Conservation (phyloP, 2,888 invertebrate genomes). For the Drosophila robusta region DNA sequence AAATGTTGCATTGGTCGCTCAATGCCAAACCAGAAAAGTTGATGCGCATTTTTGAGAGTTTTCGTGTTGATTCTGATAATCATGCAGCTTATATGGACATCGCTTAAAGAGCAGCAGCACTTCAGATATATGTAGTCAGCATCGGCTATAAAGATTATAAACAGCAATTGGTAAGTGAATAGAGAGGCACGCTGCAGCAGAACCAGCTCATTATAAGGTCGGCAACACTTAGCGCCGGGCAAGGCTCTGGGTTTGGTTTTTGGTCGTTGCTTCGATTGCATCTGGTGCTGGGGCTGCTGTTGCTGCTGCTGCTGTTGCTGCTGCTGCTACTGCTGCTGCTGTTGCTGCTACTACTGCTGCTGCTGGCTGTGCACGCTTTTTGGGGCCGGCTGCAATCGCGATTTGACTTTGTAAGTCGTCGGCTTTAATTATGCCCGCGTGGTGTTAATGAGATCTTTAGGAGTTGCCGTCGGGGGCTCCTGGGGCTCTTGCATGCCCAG, state of each 20-base stretch:
- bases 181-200: conserved; percentile 35
- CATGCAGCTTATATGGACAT: background rate
- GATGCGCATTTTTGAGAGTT: conserved; percentile 42
- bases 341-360: conserved; percentile 11
- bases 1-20: conserved; percentile 59
- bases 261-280: conserved; percentile 68
- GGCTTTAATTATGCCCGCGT: conserved; percentile 83
- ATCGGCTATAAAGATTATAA: conserved; percentile 69
- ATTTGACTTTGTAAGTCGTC: conserved; percentile 80
- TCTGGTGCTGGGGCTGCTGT: conserved; percentile 44
- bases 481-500: conserved; percentile 30
- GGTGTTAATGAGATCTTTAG: conserved; percentile 84
- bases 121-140: conserved; percentile 26
- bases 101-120: background rate
- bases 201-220: conserved; percentile 66
- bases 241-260: conserved; percentile 7
- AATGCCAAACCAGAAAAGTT: conserved; percentile 46
- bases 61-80: conserved; percentile 13
- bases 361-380: conserved; percentile 59
- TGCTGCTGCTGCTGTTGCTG: conserved; percentile 19
- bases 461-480: conserved; percentile 51
- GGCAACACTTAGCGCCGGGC: conserved; percentile 75
- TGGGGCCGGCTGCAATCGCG: conserved; percentile 72
- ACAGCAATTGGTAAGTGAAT: conserved; percentile 63
- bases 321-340: conserved; percentile 7